phyloP scores from a whole-genome alignment of 2,888 invertebrate species.

The Drosophila siamana region DNA sequence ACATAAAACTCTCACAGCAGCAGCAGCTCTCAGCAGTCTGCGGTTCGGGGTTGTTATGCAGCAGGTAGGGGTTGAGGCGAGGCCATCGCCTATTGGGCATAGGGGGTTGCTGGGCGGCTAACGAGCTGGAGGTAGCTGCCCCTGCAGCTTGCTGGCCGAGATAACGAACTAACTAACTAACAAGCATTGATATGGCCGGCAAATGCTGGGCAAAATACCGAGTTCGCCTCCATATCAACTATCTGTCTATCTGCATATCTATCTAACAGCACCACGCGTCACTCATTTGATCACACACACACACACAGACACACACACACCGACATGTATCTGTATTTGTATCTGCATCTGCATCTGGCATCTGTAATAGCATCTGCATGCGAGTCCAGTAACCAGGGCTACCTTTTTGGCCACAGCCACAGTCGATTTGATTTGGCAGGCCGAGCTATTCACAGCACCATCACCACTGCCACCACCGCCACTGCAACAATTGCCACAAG shows the following conservation, averaged over 20 bases:
- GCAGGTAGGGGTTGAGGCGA: background rate
- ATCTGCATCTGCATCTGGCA: conserved; percentile 11
- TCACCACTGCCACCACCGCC: too few relatives aligned
- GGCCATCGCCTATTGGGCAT: conserved; percentile 9
- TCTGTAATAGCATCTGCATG: too few relatives aligned
- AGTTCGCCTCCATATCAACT: background rate
- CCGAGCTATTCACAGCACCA: conserved; percentile 4
- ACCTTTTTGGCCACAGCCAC: conserved; percentile 5
- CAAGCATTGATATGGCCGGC: conserved; percentile 59
- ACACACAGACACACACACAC: conserved; percentile 1
- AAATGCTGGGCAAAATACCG: conserved; percentile 39
- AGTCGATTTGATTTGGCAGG: background rate
- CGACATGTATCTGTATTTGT: conserved; percentile 5
- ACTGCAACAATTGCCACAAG: background rate
- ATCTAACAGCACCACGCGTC: conserved; percentile 1
- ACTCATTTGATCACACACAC: background rate
- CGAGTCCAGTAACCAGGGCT: conserved; percentile 15
- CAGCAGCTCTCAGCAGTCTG: conserved; percentile 11
- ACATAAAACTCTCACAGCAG: conserved; percentile 54
- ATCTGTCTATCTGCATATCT: background rate
- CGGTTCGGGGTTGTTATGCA: background rate
- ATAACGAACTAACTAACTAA: conserved; percentile 76
- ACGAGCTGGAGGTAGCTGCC: background rate
- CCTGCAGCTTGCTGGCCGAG: conserved; percentile 31
- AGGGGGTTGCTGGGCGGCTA: background rate